phyloP scores from a whole-genome alignment of 2,797 vertebrate genomes.

The Falco rusticolus region DNA sequence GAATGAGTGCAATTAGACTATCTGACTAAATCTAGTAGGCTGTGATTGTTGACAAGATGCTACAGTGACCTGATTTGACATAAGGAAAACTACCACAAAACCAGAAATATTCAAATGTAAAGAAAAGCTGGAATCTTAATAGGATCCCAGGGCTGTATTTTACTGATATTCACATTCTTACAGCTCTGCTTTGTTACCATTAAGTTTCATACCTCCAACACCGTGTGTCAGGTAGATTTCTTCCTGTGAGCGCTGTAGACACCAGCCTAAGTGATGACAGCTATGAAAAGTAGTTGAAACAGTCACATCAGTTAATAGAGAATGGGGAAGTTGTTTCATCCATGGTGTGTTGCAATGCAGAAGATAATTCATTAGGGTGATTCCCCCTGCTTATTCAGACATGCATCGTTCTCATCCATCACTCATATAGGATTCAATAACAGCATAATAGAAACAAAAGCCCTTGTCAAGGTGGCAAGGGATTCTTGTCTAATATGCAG shows the following conservation, averaged over 20 bases:
- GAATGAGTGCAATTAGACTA: background rate
- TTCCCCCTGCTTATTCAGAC: conserved; percentile 42
- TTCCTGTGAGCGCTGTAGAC: background rate
- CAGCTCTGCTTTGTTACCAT: background rate
- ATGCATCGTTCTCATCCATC: background rate
- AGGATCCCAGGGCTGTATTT: background rate
- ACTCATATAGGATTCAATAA: conserved; percentile 1
- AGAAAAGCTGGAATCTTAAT: background rate
- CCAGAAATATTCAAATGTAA: background rate
- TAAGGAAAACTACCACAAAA: background rate
- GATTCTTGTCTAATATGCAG: conserved; percentile 23
- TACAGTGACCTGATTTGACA: background rate
- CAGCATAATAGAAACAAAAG: conserved; percentile 12
- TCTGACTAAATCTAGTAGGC: background rate
- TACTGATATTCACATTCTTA: background rate
- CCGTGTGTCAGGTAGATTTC: background rate
- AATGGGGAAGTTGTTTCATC: background rate
- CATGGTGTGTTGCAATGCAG: background rate
- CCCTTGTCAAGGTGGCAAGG: conserved; percentile 38
- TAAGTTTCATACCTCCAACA: background rate
- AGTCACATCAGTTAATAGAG: background rate
- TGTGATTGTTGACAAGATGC: background rate
- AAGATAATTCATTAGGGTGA: conserved; percentile 53
- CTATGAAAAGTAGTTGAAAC: background rate
- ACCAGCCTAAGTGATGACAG: background rate